Percentiles rank a stretch among this genome's conserved stretches.
These are phyloP conservation scores for Neoascia interrupta DNA, from an alignment of 2,888 invertebrate genomes.

Conservation along the genomic window DNA sequence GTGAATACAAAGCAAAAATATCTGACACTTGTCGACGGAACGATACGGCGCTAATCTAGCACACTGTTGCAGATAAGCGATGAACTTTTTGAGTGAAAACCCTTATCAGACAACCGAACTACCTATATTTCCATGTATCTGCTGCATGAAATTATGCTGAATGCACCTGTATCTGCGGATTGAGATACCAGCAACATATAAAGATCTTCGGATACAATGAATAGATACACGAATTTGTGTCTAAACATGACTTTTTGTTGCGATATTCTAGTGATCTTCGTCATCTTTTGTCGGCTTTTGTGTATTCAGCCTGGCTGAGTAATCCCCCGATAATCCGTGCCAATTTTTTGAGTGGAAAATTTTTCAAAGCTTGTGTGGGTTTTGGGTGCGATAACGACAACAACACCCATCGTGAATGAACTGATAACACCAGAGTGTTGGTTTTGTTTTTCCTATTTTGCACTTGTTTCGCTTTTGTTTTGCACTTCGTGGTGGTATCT, in stretches of 20 bases:
- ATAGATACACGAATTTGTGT: not conserved
- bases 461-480: not conserved
- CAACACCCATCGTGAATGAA: too few species aligned
- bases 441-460: constrained; percentile 7
- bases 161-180: not conserved
- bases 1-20: not conserved
- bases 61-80: constrained; percentile 29
- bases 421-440: constrained; percentile 28
- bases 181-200: too few species aligned
- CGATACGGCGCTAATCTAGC: constrained; percentile 26
- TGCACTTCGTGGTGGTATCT: not conserved
- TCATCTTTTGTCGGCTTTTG: too few species aligned
- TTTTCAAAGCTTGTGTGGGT: not conserved
- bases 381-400: constrained; percentile 14
- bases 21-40: constrained; percentile 24
- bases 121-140: too few species aligned
- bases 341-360: constrained; percentile 20
- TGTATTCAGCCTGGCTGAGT: too few species aligned
- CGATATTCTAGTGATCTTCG: too few species aligned
- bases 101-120: constrained; percentile 44
- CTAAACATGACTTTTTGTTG: too few species aligned
- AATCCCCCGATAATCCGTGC: not conserved
- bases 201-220: not conserved
- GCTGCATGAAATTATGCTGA: not conserved
- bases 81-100: constrained; percentile 41